Evolutionary conservation across 2,797 vertebrate species (phyloP), one percentile per base, ranked within the genome.

Genomic region (Avahi laniger): DNA sequence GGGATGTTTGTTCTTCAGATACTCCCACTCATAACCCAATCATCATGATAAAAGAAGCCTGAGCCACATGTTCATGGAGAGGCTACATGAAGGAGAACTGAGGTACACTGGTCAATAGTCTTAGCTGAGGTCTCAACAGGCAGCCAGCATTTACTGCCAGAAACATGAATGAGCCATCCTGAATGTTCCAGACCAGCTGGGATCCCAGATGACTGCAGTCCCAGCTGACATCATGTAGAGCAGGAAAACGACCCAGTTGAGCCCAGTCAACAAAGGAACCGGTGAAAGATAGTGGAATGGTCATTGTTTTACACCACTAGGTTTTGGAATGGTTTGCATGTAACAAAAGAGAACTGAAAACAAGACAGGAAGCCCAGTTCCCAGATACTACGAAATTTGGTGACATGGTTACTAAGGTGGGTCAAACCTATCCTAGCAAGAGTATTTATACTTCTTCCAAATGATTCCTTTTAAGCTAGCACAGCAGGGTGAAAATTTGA

Each of bases 201-300:
- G 57, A 20, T 14, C n/a, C 28, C 46, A 85, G 48, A 78, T 73
- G 22, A 84, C 73, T 88, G 26, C 22, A 67, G 48, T 79, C 78
- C n/a, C 35, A 89, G 69, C 17, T 84, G 46, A 94, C 33, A 38
- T 57, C 20, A 46, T 24, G 30, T 65, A 35, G 54, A 76, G 2
- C 61, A 89, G 65, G 46, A 87, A 46, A 93, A 92, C n/a, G 43
- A 92, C 52, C 13, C n/a, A 81, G 59, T 38, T 50, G 67, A 92
- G 43, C 79, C 79, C 24, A 61, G 73, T 65, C 79, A 78, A 41
- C 22, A 11, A 89, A 89, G 30, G 35, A 24, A 54, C 48, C 83
- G 33, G 22, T 96, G 28, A 81, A 65, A 93, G 38, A 94, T 38
- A 94, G 80, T 33, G 41, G 86, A 84, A 59, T 72, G 70, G 26